Conservation (phyloP, 2,888 invertebrate species). For the Chymomyza fuscimana region DNA sequence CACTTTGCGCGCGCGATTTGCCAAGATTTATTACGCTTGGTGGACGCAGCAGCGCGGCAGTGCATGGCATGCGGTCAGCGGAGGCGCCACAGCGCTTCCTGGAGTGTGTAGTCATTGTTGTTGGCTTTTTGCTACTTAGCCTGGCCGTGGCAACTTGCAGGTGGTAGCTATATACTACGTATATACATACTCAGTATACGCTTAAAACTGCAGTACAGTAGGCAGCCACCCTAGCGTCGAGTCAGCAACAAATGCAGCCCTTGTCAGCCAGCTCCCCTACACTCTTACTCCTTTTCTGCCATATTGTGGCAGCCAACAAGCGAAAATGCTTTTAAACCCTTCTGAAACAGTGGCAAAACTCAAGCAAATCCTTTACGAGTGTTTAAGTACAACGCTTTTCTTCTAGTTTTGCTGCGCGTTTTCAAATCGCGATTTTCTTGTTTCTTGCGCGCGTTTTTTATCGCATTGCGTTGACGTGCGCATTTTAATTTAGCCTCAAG, state of each 20-base stretch:
- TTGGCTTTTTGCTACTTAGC: slow-evolving; percentile 51
- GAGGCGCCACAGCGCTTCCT: slow-evolving; percentile 28
- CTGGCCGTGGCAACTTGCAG: slow-evolving; percentile 26
- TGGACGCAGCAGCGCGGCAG: not conserved
- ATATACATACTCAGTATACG: not conserved
- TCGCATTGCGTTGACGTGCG: slow-evolving; percentile 2
- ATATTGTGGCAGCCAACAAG: slow-evolving; percentile 3
- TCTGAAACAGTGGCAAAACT: slow-evolving; percentile 52
- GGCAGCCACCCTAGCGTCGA: not conserved
- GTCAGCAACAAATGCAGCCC: slow-evolving; percentile 11
- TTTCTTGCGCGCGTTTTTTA: not conserved
- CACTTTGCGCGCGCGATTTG: slow-evolving; percentile 67
- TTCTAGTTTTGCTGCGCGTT: not conserved
- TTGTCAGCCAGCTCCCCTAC: not conserved
- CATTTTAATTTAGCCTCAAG: slow-evolving; percentile 43
- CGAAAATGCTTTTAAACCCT: slow-evolving; percentile 22
- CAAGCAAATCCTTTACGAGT: slow-evolving; percentile 48
- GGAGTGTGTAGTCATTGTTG: slow-evolving; percentile 25
- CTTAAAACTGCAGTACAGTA: not conserved
- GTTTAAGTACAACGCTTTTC: slow-evolving; percentile 39
- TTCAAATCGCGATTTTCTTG: slow-evolving; percentile 3
- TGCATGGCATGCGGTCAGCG: slow-evolving; percentile 54
- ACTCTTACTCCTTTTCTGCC: not conserved
- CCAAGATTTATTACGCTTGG: slow-evolving; percentile 73
- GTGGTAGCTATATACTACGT: not conserved